These are phyloP conservation scores for Harpagifer antarcticus DNA, from an alignment of 2,797 vertebrate species.

Conservation along the genomic window DNA sequence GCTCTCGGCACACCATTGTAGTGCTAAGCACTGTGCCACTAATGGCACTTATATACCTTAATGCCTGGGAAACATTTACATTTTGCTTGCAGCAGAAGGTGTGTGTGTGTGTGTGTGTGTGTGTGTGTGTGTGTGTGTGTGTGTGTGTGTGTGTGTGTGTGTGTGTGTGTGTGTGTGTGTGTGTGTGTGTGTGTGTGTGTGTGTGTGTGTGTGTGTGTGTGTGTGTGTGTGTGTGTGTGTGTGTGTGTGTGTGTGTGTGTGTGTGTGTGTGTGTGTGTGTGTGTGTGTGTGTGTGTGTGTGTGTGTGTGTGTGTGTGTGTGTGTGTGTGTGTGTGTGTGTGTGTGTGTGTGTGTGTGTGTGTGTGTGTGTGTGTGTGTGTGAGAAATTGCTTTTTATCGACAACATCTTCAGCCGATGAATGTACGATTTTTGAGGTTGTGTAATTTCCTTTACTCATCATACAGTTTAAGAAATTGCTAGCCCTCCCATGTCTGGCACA, in stretches of 20 bases:
- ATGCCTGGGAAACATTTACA: constrained; percentile 79
- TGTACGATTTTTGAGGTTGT: constrained; percentile 64
- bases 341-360: no score
- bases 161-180: constrained; percentile 19
- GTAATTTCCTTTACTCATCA: constrained; percentile 75
- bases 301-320: no score
- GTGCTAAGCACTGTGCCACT: constrained; percentile 80
- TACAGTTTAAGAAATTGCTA: constrained; percentile 73
- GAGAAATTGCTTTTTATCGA: constrained; percentile 49
- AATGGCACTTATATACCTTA: constrained; percentile 81
- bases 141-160: constrained; percentile 16
- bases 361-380: constrained; percentile 5
- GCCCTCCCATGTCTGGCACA: constrained; percentile 58
- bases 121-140: constrained; percentile 7
- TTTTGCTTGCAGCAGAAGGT: constrained; percentile 70
- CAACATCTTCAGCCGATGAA: constrained; percentile 57
- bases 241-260: constrained; percentile 19
- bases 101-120: constrained; percentile 15
- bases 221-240: constrained; percentile 14
- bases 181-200: constrained; percentile 9
- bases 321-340: no score
- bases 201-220: constrained; percentile 12
- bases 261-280: constrained; percentile 1
- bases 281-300: constrained; percentile 15
- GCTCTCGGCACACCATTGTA: constrained; percentile 82